Evolutionary conservation across 2,797 vertebrate species (phyloP), one percentile per base, ranked within the genome.

Genomic region (Danionella dracula): DNA sequence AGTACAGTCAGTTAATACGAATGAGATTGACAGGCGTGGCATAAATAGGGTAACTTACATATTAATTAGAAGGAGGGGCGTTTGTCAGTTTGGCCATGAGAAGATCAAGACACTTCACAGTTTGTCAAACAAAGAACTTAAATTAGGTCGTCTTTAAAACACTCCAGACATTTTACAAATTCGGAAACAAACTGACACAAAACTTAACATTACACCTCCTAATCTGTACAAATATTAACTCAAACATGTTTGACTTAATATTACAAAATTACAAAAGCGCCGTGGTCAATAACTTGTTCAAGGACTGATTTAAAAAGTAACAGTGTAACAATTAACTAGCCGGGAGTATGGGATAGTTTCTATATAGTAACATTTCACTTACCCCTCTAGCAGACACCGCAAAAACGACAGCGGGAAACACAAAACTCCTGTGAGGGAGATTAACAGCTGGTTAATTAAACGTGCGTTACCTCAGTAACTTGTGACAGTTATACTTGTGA

Each of bases 361-460:
- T 53, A 49, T 17, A 57, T 17, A 42, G 16, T 57, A 21, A 75
- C 15, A n/a, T 27, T 27, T 49, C 66, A 89, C 89, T 90, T 82
- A 91, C 89, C 83, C 72, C 87, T 71, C 79, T 77, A 35, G 82
- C 46, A 53, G 78, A 75, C 42, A 76, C 21, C 72, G 75, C 61
- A 41, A 37, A 75, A 71, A 81, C n/a, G 60, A 74, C 49, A 13
- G 81, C 56, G 11, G 76, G 70, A 0, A 86, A 11, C 66, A 79
- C 70, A 53, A 73, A 84, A 59, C 85, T 2, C 68, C 90, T 91
- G 83, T 34, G 19, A 51, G 51, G 7, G 11, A 72, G 57, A 81
- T 0, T 65, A 57, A 71, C 40, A 55, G 38, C 44, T 41, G 6
- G n/a, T n/a, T n/a, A n/a, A n/a, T n/a, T n/a, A n/a, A n/a, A n/a